phyloP scores from a whole-genome alignment of 2,113 vertebrate species.

The Oncorhynchus nerka region DNA sequence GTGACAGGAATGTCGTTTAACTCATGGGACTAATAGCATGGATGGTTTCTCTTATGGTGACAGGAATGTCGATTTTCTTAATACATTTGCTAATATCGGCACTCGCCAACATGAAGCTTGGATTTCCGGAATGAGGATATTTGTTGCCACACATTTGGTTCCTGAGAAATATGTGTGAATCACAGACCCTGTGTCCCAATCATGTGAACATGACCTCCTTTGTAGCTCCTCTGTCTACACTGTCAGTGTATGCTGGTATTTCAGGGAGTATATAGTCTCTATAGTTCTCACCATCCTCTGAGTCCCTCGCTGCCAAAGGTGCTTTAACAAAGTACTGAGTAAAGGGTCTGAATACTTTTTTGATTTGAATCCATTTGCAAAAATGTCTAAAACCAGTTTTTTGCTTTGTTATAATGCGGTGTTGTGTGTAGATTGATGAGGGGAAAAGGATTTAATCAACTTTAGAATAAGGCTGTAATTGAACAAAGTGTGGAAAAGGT shows the following conservation, averaged over 20 bases:
- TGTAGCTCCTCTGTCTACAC: not conserved
- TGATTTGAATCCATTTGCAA: no score
- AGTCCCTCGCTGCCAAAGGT: not conserved
- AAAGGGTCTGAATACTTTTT: no score
- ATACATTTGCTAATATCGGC: no score
- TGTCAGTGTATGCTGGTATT: not conserved
- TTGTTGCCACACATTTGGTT: not conserved
- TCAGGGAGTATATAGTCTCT: not conserved
- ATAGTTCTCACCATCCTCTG: not conserved
- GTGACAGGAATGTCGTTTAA: not conserved
- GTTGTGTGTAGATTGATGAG: no score
- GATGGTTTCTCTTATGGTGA: not conserved
- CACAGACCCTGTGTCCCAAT: conserved; percentile 9
- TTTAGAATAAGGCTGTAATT: no score
- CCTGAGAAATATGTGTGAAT: conserved; percentile 13
- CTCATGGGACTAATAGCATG: no score
- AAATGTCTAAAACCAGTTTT: no score
- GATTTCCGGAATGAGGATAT: not conserved
- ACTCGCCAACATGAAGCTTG: no score
- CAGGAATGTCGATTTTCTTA: not conserved
- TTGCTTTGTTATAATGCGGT: no score
- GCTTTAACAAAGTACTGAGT: no score
- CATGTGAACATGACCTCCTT: conserved; percentile 22
- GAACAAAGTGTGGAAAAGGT: no score
- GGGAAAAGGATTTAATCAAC: no score